phyloP scores from a whole-genome alignment of 2,888 invertebrate genomes.

The Caenorhabditis sp. region DNA sequence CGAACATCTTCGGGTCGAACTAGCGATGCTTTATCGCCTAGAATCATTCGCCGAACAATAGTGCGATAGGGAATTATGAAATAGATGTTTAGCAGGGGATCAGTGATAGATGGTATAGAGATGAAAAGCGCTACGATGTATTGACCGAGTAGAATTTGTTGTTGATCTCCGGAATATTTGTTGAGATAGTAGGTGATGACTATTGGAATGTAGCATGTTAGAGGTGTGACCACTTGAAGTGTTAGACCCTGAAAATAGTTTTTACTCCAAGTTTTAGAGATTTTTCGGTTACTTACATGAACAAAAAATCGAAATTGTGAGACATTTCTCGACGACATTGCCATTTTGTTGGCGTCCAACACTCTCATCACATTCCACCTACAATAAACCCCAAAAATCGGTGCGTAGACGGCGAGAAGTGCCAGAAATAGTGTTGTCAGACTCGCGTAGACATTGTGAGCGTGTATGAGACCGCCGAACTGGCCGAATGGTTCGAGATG shows the following conservation, averaged over 20 bases:
- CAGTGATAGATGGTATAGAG: slow-evolving; percentile 12
- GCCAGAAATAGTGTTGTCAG: slow-evolving; percentile 7
- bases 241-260: slow-evolving; percentile 22
- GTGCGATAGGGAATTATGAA: not conserved
- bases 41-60: not conserved
- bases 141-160: slow-evolving; percentile 12
- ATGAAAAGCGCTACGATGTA: slow-evolving; percentile 6
- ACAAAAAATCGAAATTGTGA: slow-evolving; percentile 16
- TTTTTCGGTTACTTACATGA: slow-evolving; percentile 15
- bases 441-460: slow-evolving; percentile 16
- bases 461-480: slow-evolving; percentile 25
- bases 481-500: slow-evolving; percentile 11
- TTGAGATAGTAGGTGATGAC: slow-evolving; percentile 12
- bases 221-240: slow-evolving; percentile 22
- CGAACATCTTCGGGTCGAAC: no score
- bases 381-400: slow-evolving; percentile 15
- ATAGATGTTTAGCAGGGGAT: slow-evolving; percentile 12
- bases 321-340: slow-evolving; percentile 6
- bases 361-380: slow-evolving; percentile 16
- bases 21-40: no score
- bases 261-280: no score
- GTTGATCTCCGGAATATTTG: slow-evolving; percentile 18
- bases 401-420: not conserved
- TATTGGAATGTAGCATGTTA: slow-evolving; percentile 20
- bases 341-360: not conserved